Base-by-base conservation (phyloP, 2,888 invertebrate genomes). In the Rhimphoctona megacephalus region DNA sequence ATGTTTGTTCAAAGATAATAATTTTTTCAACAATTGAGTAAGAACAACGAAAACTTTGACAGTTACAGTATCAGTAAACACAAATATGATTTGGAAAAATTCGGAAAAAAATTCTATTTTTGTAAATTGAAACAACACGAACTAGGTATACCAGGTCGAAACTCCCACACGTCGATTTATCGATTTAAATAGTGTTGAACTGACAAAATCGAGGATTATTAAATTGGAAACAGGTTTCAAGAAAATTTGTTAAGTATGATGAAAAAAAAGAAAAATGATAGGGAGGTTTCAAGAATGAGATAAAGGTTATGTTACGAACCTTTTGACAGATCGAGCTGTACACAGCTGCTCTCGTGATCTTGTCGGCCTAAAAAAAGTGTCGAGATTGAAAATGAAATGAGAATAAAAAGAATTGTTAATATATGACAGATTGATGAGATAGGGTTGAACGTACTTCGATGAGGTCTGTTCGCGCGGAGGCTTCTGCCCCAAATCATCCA, bases 321-420 rank as follows among this genome's bases (percentile, higher is more conserved):
- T 94, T 94, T 95, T 91, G 94, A 95, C 91, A 95, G 93, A 93
- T 95, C 95, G 88, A 95, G 93, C 90, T 95, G 95, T 85, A 95
- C 94, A 90, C 93, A 96, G 93, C 96, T 95, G 94, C 97, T 97
- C 94, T 97, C 96, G 92, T 95, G 95, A 92, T 94, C 94, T 70
- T 92, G 93, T 81, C 94, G 94, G 90, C 92, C 94, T 94, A 90
- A 77, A 91, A 91, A 84, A 82, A 86, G 88, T 46, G 11, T 67
- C 30, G 64, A 72, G 49, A 49, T 67, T 8, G 85, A 86, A 87
- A 57, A 74, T 52, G 36, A 17, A 90, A 92, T 93, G 19, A 17
- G 17, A 25, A 33, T 61, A 70, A 66, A 25, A 66, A 54, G 1
- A 72, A 54, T 17, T 33, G 25, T 9, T 19, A 36, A n/a, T 43